phyloP scores from a whole-genome alignment of 1,140 invertebrate genomes.

The Schmidtea mediterranea region DNA sequence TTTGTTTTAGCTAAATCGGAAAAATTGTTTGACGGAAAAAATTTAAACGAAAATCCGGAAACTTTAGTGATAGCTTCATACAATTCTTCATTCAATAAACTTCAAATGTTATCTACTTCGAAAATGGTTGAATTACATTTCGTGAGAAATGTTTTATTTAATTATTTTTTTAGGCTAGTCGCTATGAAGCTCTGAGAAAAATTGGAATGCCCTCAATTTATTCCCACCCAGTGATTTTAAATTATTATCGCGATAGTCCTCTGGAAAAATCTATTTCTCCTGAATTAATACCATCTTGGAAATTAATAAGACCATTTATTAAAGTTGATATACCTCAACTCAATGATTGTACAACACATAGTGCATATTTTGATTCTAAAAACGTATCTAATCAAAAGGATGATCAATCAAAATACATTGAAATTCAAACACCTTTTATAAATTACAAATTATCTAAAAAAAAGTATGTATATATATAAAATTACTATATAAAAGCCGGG shows the following conservation, averaged over 20 bases:
- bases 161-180: slow-evolving; percentile 15
- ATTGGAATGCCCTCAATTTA: slow-evolving; percentile 18
- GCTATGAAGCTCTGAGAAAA: slow-evolving; percentile 21
- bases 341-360: not conserved
- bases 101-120: not conserved
- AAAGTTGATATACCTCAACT: slow-evolving; percentile 11
- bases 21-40: not conserved
- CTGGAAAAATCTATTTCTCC: slow-evolving; percentile 21
- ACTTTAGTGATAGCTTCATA: not conserved
- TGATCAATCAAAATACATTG: not conserved
- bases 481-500: no score
- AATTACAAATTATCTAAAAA: not conserved
- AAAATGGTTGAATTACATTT: not conserved
- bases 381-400: not conserved
- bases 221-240: slow-evolving; percentile 22
- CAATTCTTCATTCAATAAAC: not conserved
- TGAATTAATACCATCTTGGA: slow-evolving; percentile 23
- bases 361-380: not conserved
- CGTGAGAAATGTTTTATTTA: not conserved
- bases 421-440: not conserved
- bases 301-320: slow-evolving; percentile 23
- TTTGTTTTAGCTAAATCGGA: not conserved
- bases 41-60: not conserved
- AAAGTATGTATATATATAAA: no score
- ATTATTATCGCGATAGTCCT: slow-evolving; percentile 20